Evolutionary conservation across 2,113 vertebrate genomes (phyloP), one percentile per base, ranked within the genome.

Genomic region (Rhineura floridana): DNA sequence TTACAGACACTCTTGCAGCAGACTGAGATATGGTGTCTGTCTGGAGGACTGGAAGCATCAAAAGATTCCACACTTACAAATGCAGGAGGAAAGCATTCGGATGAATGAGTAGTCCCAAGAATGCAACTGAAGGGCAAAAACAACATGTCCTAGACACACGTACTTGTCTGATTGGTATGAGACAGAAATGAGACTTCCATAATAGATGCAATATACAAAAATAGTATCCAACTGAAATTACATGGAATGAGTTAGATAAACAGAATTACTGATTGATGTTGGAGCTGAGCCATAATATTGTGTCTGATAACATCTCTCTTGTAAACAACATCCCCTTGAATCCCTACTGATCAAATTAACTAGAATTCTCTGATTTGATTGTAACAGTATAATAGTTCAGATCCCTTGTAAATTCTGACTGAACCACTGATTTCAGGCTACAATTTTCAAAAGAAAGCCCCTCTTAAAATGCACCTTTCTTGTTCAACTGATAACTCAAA

Each of bases 61-160:
- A 36, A 23, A 10, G 13, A 75, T 19, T 82, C 9, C 25, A 23
- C 28, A 75, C 36, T 42, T 83, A 91, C 75, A 89, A 87, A 92
- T 1, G 84, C 11, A 59, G 67, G 94, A 67, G 55, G 81, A 13
- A 44, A 11, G 10, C 39, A 52, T 83, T 87, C 21, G 83, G 63
- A 70, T 75, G 50, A 85, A 82, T 42, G 4, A 80, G 69, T 91
- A 90, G 83, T 33, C 30, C 23, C 69, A 86, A 25, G n/a, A 33
- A 30, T 70, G 25, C 28, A 44, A 46, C 72, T 82, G 77, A 69
- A 28, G 50, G 76, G 55, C 19, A 80, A 25, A 42, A 70, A 8
- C 9, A 63, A 76, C 17, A 50, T 6, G 55, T 50, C 59, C 59
- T 50, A 59, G 70, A 90, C 91, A 83, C 25, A 90, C 4, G 15